Conservation (phyloP, 2,888 invertebrate genomes). For the Patella caerulea region DNA sequence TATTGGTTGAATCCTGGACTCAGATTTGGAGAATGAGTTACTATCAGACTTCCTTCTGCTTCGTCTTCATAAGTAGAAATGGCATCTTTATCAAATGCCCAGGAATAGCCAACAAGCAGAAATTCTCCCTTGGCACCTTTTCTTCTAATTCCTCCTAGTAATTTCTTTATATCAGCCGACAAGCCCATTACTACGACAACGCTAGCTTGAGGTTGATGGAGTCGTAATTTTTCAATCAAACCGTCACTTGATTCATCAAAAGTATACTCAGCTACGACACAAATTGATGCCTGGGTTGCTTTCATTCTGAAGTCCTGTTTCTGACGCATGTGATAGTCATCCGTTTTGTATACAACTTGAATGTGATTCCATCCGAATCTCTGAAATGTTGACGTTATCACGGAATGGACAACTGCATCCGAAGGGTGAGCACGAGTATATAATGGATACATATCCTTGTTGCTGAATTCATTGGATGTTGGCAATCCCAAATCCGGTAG, state of each 20-base stretch:
- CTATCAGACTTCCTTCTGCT: slow-evolving; percentile 51
- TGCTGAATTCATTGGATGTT: slow-evolving; percentile 37
- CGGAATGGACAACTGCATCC: slow-evolving; percentile 49
- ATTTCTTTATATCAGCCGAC: slow-evolving; percentile 26
- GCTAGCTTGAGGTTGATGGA: slow-evolving; percentile 43
- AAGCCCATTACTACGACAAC: slow-evolving; percentile 50
- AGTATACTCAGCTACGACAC: slow-evolving; percentile 46
- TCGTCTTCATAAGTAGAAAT: slow-evolving; percentile 42
- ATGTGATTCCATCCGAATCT: slow-evolving; percentile 70
- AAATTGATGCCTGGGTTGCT: slow-evolving; percentile 40
- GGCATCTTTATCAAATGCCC: slow-evolving; percentile 39
- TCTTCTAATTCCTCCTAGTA: slow-evolving; percentile 43
- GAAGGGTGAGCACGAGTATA: slow-evolving; percentile 56
- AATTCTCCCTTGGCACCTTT: slow-evolving; percentile 41
- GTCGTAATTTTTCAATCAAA: slow-evolving; percentile 42
- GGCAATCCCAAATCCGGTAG: slow-evolving; percentile 72
- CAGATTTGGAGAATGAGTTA: slow-evolving; percentile 38
- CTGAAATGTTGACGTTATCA: slow-evolving; percentile 65
- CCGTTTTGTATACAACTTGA: slow-evolving; percentile 63
- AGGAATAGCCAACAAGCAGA: slow-evolving; percentile 52
- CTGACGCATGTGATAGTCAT: slow-evolving; percentile 41
- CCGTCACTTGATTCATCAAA: background rate
- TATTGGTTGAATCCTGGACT: slow-evolving; percentile 44
- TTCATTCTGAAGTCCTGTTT: slow-evolving; percentile 32
- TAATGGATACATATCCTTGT: slow-evolving; percentile 45